Conservation (phyloP, 2,113 vertebrate species). For the Ancistrus triradiatus region DNA sequence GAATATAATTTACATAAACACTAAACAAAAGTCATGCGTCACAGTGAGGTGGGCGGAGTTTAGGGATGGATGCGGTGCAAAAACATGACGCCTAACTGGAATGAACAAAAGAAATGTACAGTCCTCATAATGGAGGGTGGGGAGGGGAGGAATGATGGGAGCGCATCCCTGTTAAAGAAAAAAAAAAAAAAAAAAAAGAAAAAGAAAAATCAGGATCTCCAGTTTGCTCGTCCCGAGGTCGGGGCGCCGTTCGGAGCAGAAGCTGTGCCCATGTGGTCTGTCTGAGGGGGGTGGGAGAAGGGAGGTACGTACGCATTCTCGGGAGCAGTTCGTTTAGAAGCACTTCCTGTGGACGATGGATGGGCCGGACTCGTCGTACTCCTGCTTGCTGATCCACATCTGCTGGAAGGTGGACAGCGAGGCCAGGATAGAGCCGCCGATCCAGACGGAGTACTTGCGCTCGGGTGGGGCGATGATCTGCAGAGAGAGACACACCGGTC, state of each 20-base stretch:
- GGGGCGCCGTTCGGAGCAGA: slow-evolving; percentile 83
- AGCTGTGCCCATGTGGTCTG: slow-evolving; percentile 81
- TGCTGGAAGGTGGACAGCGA: slow-evolving; percentile 99
- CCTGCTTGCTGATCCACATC: slow-evolving; percentile 99
- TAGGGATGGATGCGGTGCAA: slow-evolving; percentile 9
- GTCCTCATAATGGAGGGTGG: no score
- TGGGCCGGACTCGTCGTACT: slow-evolving; percentile 94
- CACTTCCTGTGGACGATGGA: slow-evolving; percentile 99
- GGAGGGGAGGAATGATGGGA: no score
- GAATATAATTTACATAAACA: slow-evolving; percentile 94
- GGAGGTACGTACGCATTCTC: slow-evolving; percentile 53
- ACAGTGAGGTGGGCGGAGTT: slow-evolving; percentile 27
- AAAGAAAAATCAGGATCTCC: slow-evolving; percentile 50
- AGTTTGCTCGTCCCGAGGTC: slow-evolving; percentile 91
- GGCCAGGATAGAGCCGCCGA: slow-evolving; percentile 95
- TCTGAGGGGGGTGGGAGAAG: slow-evolving; percentile 50
- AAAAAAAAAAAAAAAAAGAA: not conserved
- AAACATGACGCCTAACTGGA: slow-evolving; percentile 38
- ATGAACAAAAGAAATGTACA: slow-evolving; percentile 50
- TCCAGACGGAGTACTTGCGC: slow-evolving; percentile 98
- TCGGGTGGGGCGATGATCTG: slow-evolving; percentile 97
- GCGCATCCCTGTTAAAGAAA: slow-evolving; percentile 29
- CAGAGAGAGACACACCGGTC: slow-evolving; percentile 42
- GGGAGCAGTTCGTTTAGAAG: slow-evolving; percentile 91
- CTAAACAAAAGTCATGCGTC: slow-evolving; percentile 49